Evolutionary conservation across 2,888 invertebrate genomes (phyloP).

Genomic region (Plagiodera versicolora): DNA sequence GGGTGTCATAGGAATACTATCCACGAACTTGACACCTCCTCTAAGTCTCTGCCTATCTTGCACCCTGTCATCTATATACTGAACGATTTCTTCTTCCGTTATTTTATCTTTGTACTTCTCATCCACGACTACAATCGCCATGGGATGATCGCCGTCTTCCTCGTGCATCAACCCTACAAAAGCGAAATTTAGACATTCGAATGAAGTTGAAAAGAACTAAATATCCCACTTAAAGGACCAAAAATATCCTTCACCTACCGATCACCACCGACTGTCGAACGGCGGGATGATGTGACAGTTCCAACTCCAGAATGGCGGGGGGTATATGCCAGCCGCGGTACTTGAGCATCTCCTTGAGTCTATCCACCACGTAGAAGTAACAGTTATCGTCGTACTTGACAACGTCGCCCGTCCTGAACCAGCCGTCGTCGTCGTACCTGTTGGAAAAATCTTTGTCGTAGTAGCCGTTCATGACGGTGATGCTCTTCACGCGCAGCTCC

Average conservation of each 20-base stretch:
- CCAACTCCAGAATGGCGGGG: constrained; percentile 43
- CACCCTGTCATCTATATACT: constrained; percentile 41
- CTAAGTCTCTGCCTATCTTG: constrained; percentile 44
- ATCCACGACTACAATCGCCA: constrained; percentile 40
- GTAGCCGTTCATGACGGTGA: constrained; percentile 53
- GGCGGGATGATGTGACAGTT: constrained; percentile 43
- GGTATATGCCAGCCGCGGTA: constrained; percentile 57
- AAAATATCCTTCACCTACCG: too few species aligned
- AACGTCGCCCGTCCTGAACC: constrained; percentile 59
- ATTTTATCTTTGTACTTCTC: constrained; percentile 26
- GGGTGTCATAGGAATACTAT: constrained; percentile 44
- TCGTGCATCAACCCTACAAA: constrained; percentile 41
- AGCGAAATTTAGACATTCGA: neutral
- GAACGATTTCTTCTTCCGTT: constrained; percentile 40
- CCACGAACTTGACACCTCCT: constrained; percentile 46
- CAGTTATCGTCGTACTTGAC: constrained; percentile 57
- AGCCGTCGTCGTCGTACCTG: constrained; percentile 53
- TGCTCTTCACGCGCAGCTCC: constrained; percentile 57
- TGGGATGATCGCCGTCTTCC: constrained; percentile 45
- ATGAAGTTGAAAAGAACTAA: too few species aligned
- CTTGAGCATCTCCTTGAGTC: constrained; percentile 59
- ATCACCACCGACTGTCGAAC: constrained; percentile 42
- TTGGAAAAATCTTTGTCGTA: constrained; percentile 55
- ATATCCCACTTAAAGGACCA: too few species aligned
- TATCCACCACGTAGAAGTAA: constrained; percentile 57